Evolutionary conservation across 2,113 vertebrate species (phyloP).

Genomic region (Aix galericulata): DNA sequence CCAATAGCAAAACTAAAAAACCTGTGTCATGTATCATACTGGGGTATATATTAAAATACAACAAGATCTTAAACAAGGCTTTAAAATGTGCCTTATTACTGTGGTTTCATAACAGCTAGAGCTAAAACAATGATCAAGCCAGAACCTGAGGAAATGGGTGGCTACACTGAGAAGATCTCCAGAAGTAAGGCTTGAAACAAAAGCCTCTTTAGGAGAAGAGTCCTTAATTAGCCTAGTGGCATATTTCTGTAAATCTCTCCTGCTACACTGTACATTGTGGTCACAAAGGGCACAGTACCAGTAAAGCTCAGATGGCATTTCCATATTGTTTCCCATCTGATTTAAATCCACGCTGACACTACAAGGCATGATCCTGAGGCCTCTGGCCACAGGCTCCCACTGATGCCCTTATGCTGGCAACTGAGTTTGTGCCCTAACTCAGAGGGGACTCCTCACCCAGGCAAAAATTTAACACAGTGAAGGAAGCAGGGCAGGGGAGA

Average conservation of each 20-base stretch:
- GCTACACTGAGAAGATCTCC: not conserved
- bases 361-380: not conserved
- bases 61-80: not conserved
- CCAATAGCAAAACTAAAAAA: not conserved
- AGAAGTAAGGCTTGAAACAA: slow-evolving; percentile 4
- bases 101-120: not conserved
- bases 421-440: not conserved
- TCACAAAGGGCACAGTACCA: not conserved
- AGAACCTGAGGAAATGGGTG: not conserved
- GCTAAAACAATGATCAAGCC: not conserved
- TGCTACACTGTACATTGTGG: not conserved
- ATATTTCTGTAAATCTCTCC: not conserved
- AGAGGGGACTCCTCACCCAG: not conserved
- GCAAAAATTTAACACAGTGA: not conserved
- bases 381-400: not conserved
- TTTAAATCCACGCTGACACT: not conserved
- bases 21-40: not conserved
- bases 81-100: not conserved
- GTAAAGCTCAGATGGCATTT: not conserved
- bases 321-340: not conserved
- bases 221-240: slow-evolving; percentile 10
- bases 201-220: slow-evolving; percentile 27
- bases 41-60: not conserved
- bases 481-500: not conserved
- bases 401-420: not conserved